These are phyloP conservation scores for Biston stratarius DNA, from an alignment of 2,888 invertebrate genomes.

Conservation along the genomic window DNA sequence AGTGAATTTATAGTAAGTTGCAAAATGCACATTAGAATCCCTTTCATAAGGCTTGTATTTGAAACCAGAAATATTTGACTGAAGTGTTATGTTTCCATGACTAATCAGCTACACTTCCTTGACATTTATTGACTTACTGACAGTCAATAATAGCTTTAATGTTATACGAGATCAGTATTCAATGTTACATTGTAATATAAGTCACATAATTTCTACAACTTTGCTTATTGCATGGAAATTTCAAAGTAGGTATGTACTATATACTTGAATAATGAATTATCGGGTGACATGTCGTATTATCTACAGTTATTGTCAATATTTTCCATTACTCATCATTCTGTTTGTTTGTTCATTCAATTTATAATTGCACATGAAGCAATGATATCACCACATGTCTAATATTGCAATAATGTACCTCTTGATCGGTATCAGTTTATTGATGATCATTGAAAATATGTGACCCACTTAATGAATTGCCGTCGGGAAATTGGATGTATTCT, in stretches of 20 bases:
- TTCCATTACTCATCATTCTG: background rate
- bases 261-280: background rate
- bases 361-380: background rate
- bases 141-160: too few species aligned
- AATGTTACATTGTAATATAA: background rate
- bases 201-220: background rate
- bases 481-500: background rate
- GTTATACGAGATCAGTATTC: background rate
- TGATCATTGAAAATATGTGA: slow-evolving; percentile 2
- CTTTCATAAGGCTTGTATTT: background rate
- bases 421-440: background rate
- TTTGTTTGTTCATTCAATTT: slow-evolving; percentile 3
- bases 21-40: background rate
- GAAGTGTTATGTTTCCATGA: too few species aligned
- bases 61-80: background rate
- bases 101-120: too few species aligned
- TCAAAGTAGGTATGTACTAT: too few species aligned
- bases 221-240: too few species aligned
- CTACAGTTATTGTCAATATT: background rate
- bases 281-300: background rate
- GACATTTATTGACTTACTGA: too few species aligned
- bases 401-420: background rate
- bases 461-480: background rate
- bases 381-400: slow-evolving; percentile 8
- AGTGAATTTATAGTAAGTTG: too few species aligned